phyloP scores from a whole-genome alignment of 2,888 invertebrate species.

The Mechanitis mazaeus region DNA sequence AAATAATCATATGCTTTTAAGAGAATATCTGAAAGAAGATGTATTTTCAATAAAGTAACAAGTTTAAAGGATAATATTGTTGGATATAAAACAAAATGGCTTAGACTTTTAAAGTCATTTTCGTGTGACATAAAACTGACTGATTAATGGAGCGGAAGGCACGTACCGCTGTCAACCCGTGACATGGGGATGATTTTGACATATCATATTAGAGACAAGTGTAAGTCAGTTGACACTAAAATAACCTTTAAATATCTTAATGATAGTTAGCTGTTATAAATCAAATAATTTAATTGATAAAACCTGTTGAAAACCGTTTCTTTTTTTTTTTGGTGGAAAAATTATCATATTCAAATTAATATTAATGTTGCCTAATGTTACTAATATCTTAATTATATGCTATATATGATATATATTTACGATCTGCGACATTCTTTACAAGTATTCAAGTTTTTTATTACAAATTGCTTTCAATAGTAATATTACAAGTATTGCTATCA shows the following conservation, averaged over 20 bases:
- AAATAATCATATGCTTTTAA: conserved; percentile 16
- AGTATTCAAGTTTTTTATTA: no score
- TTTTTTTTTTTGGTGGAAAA: no score
- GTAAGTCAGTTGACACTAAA: conserved; percentile 16
- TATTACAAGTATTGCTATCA: no score
- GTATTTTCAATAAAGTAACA: conserved; percentile 46
- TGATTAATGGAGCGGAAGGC: conserved; percentile 60
- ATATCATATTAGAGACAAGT: conserved; percentile 55
- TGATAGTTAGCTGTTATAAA: conserved; percentile 4
- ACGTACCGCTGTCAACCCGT: conserved; percentile 71
- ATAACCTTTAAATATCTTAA: conserved; percentile 11
- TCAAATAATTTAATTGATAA: no score
- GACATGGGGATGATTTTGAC: conserved; percentile 70
- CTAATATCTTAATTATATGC: no score
- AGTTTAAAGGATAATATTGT: conserved; percentile 32
- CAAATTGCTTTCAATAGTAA: no score
- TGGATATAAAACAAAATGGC: conserved; percentile 39
- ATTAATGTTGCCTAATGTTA: no score
- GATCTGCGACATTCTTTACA: no score
- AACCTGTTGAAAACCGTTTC: no score
- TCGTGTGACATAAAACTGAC: conserved; percentile 34
- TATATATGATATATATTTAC: no score
- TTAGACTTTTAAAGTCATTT: conserved; percentile 36
- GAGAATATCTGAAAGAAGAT: conserved; percentile 20
- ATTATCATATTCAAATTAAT: no score